Base-by-base conservation (phyloP, 2,113 vertebrate genomes). In the Pygoscelis antarcticus region DNA sequence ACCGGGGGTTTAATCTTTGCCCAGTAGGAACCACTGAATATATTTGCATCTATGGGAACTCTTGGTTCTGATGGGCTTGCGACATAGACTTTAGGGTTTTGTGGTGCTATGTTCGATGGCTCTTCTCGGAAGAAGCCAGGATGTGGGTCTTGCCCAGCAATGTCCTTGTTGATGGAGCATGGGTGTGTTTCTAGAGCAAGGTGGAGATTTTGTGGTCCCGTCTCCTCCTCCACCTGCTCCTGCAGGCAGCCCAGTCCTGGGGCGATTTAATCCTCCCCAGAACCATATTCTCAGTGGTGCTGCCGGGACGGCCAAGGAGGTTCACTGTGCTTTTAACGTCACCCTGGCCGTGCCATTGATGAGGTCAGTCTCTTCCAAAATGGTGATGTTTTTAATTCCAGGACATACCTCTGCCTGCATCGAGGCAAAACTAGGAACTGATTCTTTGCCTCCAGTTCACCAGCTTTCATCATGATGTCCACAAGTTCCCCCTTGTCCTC, bases 21-120 rank as follows among this genome's bases (percentile, higher is more conserved):
- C 26, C 40, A 4, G 34, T 6, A 55, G 27, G 40, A 55, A 47
- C 19, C 38, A 9, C 18, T 26, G 51, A 32, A 27, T 30, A 2
- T 13, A 34, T 40, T 46, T 27, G 22, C 13, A 1, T 18, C 26
- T 11, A 1, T 5, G 40, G 40, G 27, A 20, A 27, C 22, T 77
- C 16, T 19, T 16, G 25, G 40, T 36, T 55, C 51, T 11, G 58
- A 7, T 16, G 52, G 16, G n/a, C 15, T 6, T 32, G 32, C 6
- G 25, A 9, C 3, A 0, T 3, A 22, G 61, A 25, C 20, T 2
- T 0, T 2, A 6, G 29, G 6, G 13, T 7, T 11, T 72, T 30
- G 32, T 18, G 16, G 36, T 4, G 9, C 19, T 11, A 1, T 1
- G 18, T 5, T 25, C 60, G 9, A 17, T 6, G 47, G 32, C 30